A percentile compares a stretch with the other conserved stretches of the same genome.
These are phyloP conservation scores for Hippocampus abdominalis DNA, from an alignment of 2,113 vertebrate genomes.

Conservation along the genomic window DNA sequence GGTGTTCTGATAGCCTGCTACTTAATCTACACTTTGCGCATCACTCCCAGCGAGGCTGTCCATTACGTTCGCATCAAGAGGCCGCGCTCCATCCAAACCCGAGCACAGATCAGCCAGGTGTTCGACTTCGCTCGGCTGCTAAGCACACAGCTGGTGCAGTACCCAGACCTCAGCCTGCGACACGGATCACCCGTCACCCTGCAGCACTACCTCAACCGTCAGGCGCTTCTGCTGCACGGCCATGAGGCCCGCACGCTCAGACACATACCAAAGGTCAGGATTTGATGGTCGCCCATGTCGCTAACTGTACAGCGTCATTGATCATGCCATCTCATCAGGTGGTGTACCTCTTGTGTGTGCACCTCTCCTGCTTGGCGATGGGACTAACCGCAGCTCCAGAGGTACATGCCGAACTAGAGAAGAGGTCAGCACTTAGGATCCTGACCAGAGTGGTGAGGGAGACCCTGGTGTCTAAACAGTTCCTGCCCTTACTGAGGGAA, in stretches of 20 bases:
- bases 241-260: conserved; percentile 72
- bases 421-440: conserved; percentile 51
- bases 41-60: conserved; percentile 74
- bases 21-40: conserved; percentile 73
- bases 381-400: conserved; percentile 56
- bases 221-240: conserved; percentile 74
- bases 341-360: conserved; percentile 71
- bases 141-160: conserved; percentile 69
- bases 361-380: conserved; percentile 65
- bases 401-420: conserved; percentile 66
- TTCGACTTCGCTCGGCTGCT: conserved; percentile 76
- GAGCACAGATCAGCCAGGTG: conserved; percentile 73
- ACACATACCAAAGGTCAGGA: conserved; percentile 72
- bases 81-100: conserved; percentile 77
- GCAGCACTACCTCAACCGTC: conserved; percentile 70
- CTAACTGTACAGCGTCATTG: background rate
- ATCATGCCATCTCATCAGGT: conserved; percentile 37
- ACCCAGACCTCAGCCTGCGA: conserved; percentile 57
- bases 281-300: background rate
- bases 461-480: conserved; percentile 61
- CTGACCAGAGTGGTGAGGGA: conserved; percentile 64
- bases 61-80: conserved; percentile 76
- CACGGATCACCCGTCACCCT: conserved; percentile 69
- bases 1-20: conserved; percentile 81
- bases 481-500: conserved; percentile 56